Evolutionary conservation across 64 coral and sea anemone genomes (phyloP).

Genomic region (Orbicella faveolata): DNA sequence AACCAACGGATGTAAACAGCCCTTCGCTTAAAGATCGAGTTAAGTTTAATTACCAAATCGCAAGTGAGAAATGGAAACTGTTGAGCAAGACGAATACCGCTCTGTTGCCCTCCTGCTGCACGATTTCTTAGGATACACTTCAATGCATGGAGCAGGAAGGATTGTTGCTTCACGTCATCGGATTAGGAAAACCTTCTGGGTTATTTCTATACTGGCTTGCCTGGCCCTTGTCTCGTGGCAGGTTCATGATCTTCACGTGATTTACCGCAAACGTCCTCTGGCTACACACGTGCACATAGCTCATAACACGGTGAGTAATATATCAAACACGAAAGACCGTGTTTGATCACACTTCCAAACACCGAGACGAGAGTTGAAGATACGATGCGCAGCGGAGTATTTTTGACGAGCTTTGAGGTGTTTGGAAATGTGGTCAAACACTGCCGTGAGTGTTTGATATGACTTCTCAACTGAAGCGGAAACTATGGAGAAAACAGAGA

Average conservation of each 20-base stretch:
- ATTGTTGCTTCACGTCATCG: not conserved
- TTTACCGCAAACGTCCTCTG: not conserved
- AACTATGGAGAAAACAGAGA: too few species aligned
- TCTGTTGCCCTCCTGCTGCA: not conserved
- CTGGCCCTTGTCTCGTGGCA: not conserved
- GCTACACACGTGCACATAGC: not conserved
- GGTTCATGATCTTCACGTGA: not conserved
- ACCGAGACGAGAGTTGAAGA: too few species aligned
- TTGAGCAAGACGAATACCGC: not conserved
- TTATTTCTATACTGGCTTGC: not conserved
- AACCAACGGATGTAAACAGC: too few species aligned
- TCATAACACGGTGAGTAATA: not conserved
- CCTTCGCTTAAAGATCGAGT: too few species aligned
- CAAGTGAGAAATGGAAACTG: not conserved
- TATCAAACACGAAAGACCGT: too few species aligned
- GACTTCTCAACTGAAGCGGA: too few species aligned
- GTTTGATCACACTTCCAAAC: too few species aligned
- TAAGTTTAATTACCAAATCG: too few species aligned
- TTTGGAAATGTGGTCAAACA: too few species aligned
- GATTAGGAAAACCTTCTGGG: not conserved
- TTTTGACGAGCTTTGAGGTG: too few species aligned
- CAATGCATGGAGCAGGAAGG: slow-evolving; percentile 8
- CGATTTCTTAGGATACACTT: not conserved
- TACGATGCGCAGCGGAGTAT: too few species aligned
- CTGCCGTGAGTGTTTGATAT: too few species aligned